A percentile compares a stretch with the other conserved stretches of the same genome.
Evolutionary conservation across 1,140 invertebrate species (phyloP).

Genomic region (Pemphigus obesinymphae): DNA sequence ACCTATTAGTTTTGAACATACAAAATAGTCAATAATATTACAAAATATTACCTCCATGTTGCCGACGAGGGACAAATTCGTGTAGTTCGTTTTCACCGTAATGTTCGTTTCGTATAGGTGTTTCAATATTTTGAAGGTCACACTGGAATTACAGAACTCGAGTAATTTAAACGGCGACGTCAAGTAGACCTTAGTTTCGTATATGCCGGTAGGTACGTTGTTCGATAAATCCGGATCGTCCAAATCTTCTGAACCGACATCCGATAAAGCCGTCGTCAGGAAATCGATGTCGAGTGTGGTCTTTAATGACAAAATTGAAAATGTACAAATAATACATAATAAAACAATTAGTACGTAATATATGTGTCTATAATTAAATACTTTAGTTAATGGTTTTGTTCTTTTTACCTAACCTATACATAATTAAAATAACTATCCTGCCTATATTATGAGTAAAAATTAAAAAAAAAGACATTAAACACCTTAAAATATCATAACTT

Average conservation of each 20-base stretch:
- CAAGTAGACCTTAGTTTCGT: conserved; percentile 21
- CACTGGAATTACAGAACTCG: conserved; percentile 27
- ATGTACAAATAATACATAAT: too few relatives aligned
- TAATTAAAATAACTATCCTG: too few relatives aligned
- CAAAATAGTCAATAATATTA: too few relatives aligned
- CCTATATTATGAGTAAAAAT: too few relatives aligned
- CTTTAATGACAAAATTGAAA: neutral
- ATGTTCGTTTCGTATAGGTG: conserved; percentile 39
- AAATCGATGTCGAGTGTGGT: conserved; percentile 1
- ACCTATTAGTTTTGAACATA: too few relatives aligned
- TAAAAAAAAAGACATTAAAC: too few relatives aligned
- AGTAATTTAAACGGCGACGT: conserved; percentile 35
- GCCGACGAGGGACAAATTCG: neutral
- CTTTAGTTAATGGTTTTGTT: too few relatives aligned
- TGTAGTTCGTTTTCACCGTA: conserved; percentile 33
- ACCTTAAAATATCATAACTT: too few relatives aligned
- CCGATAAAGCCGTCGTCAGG: neutral
- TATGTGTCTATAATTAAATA: too few relatives aligned
- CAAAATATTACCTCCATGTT: conserved; percentile 26
- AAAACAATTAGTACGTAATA: too few relatives aligned
- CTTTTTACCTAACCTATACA: too few relatives aligned
- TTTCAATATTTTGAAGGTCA: neutral
- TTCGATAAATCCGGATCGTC: conserved; percentile 16
- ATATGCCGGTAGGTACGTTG: conserved; percentile 1
- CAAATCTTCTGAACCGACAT: neutral